Conservation (phyloP, 2,113 vertebrate species). For the Stigmatopora nigra region DNA sequence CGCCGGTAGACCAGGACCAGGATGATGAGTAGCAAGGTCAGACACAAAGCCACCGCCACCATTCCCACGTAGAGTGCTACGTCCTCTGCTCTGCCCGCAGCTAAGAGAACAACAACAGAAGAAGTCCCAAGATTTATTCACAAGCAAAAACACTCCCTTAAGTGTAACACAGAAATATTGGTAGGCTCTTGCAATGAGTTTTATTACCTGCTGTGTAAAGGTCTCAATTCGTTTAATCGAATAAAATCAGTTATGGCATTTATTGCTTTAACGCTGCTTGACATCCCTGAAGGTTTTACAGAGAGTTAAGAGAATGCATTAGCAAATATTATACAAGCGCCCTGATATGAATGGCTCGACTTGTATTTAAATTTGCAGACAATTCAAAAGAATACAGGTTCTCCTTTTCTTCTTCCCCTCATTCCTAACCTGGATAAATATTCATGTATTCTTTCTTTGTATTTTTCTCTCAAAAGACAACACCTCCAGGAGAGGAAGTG, state of each 20-base stretch:
- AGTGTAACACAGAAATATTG: constrained; percentile 8
- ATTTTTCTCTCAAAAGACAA: constrained; percentile 25
- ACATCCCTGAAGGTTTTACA: constrained; percentile 10
- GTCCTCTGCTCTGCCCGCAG: constrained; percentile 77
- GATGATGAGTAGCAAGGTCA: constrained; percentile 85
- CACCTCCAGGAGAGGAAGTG: constrained; percentile 26
- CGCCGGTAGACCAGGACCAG: constrained; percentile 88
- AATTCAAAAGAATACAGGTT: constrained; percentile 2
- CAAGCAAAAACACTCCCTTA: constrained; percentile 1
- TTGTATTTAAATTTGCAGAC: constrained; percentile 6
- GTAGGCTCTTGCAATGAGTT: constrained; percentile 7
- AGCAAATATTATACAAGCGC: background rate
- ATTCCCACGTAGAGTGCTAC: constrained; percentile 93
- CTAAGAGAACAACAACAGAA: constrained; percentile 53
- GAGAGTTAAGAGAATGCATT: constrained; percentile 5
- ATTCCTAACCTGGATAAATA: constrained; percentile 34
- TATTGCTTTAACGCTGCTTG: background rate
- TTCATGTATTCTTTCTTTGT: constrained; percentile 31
- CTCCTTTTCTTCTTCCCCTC: constrained; percentile 11
- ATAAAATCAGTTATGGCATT: constrained; percentile 10
- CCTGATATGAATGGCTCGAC: background rate
- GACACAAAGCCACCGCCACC: constrained; percentile 86
- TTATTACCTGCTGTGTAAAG: constrained; percentile 9
- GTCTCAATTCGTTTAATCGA: constrained; percentile 18
- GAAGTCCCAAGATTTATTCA: constrained; percentile 3